Percentiles rank a stretch among this genome's conserved stretches.
Evolutionary conservation across 2,888 invertebrate species (phyloP).

Genomic region (Erebia aethiops): DNA sequence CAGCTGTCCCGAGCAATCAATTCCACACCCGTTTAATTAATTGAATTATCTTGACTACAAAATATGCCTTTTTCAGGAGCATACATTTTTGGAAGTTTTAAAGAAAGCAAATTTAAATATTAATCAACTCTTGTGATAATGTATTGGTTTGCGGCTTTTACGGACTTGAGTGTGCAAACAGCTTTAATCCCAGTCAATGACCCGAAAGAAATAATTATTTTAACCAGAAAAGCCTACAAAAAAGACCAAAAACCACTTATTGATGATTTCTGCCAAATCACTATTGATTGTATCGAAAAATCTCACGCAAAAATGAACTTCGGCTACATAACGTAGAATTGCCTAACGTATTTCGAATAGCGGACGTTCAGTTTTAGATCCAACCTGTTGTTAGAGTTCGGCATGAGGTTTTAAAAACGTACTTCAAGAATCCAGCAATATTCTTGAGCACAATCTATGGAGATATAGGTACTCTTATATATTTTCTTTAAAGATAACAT

Average conservation of each 20-base stretch:
- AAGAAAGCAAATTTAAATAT: too few species aligned
- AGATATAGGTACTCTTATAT: too few species aligned
- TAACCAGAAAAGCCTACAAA: constrained; percentile 23
- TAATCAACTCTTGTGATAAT: too few species aligned
- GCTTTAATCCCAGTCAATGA: constrained; percentile 3
- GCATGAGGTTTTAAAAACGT: background rate
- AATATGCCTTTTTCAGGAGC: too few species aligned
- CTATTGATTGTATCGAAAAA: constrained; percentile 1
- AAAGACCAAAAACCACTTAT: constrained; percentile 16
- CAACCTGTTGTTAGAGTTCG: constrained; percentile 17
- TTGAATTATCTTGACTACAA: too few species aligned
- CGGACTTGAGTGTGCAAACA: background rate
- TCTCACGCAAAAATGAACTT: background rate
- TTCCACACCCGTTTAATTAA: too few species aligned
- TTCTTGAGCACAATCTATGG: too few species aligned
- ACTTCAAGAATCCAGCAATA: background rate
- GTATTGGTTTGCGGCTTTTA: background rate
- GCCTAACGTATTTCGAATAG: constrained; percentile 17
- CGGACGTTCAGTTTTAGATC: constrained; percentile 20
- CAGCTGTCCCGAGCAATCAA: too few species aligned
- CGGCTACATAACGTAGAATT: background rate
- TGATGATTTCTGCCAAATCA: constrained; percentile 21
- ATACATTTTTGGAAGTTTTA: too few species aligned
- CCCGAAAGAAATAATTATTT: constrained; percentile 1
- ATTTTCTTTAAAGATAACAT: too few species aligned